A percentile compares a stretch with the other conserved stretches of the same genome.
These are phyloP conservation scores for Phaedon cochleariae DNA, from an alignment of 2,888 invertebrate species.

Conservation along the genomic window DNA sequence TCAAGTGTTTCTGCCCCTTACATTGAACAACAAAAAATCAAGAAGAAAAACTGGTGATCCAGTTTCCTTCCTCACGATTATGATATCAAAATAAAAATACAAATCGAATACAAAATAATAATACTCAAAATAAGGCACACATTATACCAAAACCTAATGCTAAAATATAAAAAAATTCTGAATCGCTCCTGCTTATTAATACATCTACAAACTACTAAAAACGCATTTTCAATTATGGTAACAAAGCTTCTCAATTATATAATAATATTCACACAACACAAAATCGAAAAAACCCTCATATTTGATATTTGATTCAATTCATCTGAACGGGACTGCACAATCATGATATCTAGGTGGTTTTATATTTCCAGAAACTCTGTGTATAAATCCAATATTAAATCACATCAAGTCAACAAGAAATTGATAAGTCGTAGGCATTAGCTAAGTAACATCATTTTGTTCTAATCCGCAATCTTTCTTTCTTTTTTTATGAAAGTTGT, in stretches of 20 bases:
- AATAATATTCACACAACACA: conserved; percentile 13
- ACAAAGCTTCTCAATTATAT: background rate
- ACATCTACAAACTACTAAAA: background rate
- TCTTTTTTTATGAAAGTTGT: too few relatives aligned
- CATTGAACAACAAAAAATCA: conserved; percentile 18
- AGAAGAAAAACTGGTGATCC: conserved; percentile 4
- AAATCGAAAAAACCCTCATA: conserved; percentile 5
- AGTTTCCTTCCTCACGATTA: too few relatives aligned
- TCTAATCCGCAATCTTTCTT: too few relatives aligned
- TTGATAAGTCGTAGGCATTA: too few relatives aligned
- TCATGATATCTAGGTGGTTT: too few relatives aligned
- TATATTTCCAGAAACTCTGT: too few relatives aligned
- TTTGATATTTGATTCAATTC: background rate
- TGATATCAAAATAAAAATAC: background rate
- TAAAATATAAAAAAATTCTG: background rate
- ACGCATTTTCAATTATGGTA: too few relatives aligned
- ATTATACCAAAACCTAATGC: conserved; percentile 18
- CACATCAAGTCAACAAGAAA: too few relatives aligned
- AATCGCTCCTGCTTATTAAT: background rate
- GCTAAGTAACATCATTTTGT: too few relatives aligned
- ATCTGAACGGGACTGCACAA: background rate
- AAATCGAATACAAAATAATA: background rate
- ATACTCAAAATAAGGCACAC: conserved; percentile 27
- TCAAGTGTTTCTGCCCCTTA: conserved; percentile 19
- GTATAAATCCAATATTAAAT: too few relatives aligned